A percentile compares a stretch with the other conserved stretches of the same genome.
Evolutionary conservation across 2,888 invertebrate species (phyloP).

Genomic region (Trichogramma dendrolimi): DNA sequence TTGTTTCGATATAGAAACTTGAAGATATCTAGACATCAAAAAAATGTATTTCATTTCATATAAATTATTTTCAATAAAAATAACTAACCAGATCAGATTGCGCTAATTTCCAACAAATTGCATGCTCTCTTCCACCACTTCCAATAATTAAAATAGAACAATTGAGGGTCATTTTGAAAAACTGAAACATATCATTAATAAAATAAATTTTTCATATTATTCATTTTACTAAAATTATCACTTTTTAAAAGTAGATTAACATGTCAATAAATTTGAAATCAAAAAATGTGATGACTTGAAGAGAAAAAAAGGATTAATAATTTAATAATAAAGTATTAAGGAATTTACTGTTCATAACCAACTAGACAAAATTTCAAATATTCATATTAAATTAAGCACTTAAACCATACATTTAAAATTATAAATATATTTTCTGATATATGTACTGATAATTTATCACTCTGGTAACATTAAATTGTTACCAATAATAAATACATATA

Average conservation of each 20-base stretch:
- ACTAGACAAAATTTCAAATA: too few relatives aligned
- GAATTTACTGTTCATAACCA: too few relatives aligned
- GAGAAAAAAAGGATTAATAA: too few relatives aligned
- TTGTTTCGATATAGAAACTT: not conserved
- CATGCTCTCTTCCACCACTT: slow-evolving; percentile 92
- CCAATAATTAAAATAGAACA: slow-evolving; percentile 78
- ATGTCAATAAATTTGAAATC: too few relatives aligned
- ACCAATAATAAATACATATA: too few relatives aligned
- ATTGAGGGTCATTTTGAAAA: slow-evolving; percentile 33
- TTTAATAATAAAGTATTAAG: too few relatives aligned
- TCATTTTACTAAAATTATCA: not conserved
- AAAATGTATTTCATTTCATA: slow-evolving; percentile 11
- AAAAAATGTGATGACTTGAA: too few relatives aligned
- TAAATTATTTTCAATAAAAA: slow-evolving; percentile 4
- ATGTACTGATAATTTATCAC: too few relatives aligned
- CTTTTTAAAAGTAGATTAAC: not conserved
- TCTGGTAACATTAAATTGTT: too few relatives aligned
- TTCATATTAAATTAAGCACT: too few relatives aligned
- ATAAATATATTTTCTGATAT: too few relatives aligned
- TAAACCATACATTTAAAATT: too few relatives aligned
- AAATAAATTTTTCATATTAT: not conserved
- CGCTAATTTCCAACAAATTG: slow-evolving; percentile 87
- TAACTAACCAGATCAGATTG: slow-evolving; percentile 62
- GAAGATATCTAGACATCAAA: slow-evolving; percentile 3
- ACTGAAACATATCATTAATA: slow-evolving; percentile 11